phyloP scores from a whole-genome alignment of 2,797 vertebrate genomes.

The Pteronotus mesoamericanus region DNA sequence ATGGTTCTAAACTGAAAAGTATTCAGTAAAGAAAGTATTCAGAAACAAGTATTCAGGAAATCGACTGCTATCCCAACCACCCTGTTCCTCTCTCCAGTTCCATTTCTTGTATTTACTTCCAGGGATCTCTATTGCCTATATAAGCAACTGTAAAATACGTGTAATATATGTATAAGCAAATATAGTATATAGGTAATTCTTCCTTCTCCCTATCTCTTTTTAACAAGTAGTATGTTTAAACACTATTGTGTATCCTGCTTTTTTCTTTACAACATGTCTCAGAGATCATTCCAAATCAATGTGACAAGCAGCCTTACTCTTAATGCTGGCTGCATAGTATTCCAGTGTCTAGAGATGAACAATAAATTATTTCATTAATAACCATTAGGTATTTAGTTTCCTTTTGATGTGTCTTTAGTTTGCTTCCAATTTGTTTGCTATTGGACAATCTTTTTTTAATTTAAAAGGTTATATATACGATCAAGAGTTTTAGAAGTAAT shows the following conservation, averaged over 20 bases:
- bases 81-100: not conserved
- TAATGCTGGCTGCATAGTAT: not conserved
- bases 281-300: not conserved
- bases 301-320: not conserved
- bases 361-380: not conserved
- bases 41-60: not conserved
- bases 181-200: not conserved
- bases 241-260: not conserved
- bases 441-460: not conserved
- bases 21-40: not conserved
- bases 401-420: not conserved
- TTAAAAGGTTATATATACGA: not conserved
- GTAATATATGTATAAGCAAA: not conserved
- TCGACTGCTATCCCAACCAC: not conserved
- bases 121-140: not conserved
- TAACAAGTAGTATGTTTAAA: not conserved
- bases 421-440: not conserved
- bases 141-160: not conserved
- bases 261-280: not conserved
- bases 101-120: conserved; percentile 9
- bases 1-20: not conserved
- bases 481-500: not conserved
- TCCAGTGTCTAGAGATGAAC: not conserved
- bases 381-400: not conserved
- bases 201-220: not conserved